Conservation (phyloP, 2,888 invertebrate species). For the Amphiduros pacificus region DNA sequence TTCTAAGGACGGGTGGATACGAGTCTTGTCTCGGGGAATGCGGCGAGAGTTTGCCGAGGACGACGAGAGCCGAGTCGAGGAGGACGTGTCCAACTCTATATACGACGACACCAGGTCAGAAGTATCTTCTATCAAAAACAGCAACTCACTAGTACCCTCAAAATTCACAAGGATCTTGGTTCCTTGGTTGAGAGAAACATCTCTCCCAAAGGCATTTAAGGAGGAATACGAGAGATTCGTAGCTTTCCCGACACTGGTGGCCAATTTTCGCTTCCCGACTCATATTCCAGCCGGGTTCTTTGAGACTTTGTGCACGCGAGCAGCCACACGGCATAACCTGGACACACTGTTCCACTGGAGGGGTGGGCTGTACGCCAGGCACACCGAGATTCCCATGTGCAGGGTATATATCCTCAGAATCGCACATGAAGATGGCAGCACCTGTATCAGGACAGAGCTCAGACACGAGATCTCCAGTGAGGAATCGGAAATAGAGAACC, state of each 20-base stretch:
- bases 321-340: slow-evolving; percentile 36
- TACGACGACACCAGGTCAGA: slow-evolving; percentile 15
- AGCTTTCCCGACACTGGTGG: slow-evolving; percentile 25
- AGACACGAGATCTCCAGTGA: slow-evolving; percentile 25
- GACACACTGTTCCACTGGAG: slow-evolving; percentile 47
- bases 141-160: slow-evolving; percentile 22
- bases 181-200: slow-evolving; percentile 44
- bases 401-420: slow-evolving; percentile 16
- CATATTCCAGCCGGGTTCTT: slow-evolving; percentile 54
- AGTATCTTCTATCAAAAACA: slow-evolving; percentile 9
- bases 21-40: background rate
- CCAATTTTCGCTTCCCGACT: slow-evolving; percentile 40
- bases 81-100: background rate
- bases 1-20: background rate
- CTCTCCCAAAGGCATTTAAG: slow-evolving; percentile 35
- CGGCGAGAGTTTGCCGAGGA: background rate
- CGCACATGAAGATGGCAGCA: slow-evolving; percentile 26
- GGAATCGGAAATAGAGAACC: slow-evolving; percentile 23
- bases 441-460: slow-evolving; percentile 26
- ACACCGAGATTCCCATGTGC: slow-evolving; percentile 30
- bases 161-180: slow-evolving; percentile 39
- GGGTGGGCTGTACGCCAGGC: slow-evolving; percentile 43
- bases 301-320: slow-evolving; percentile 43
- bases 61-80: background rate
- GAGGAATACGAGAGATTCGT: slow-evolving; percentile 34